phyloP scores from a whole-genome alignment of 2,888 invertebrate species.

The Melieria crassipennis region DNA sequence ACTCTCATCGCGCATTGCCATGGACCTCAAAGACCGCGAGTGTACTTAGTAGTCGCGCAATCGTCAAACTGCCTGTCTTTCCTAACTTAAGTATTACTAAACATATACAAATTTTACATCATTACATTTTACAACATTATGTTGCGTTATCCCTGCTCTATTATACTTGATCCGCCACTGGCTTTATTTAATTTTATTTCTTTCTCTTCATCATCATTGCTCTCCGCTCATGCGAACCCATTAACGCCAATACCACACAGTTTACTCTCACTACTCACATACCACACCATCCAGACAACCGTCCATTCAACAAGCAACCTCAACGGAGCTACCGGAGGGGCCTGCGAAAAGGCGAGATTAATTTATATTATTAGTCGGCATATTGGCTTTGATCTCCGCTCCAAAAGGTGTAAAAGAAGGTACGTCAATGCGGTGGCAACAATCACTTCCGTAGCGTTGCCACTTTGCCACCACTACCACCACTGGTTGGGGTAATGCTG shows the following conservation, averaged over 20 bases:
- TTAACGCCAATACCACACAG: neutral
- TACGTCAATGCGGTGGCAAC: slow-evolving; percentile 63
- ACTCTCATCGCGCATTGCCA: too few species aligned
- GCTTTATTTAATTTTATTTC: neutral
- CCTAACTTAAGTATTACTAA: too few species aligned
- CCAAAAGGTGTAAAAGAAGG: slow-evolving; percentile 62
- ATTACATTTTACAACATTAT: too few species aligned
- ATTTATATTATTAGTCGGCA: slow-evolving; percentile 65
- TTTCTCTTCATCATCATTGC: neutral
- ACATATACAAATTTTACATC: too few species aligned
- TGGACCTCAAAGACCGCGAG: too few species aligned
- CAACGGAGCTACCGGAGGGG: slow-evolving; percentile 12
- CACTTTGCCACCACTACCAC: slow-evolving; percentile 18
- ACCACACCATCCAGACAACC: neutral
- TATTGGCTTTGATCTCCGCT: slow-evolving; percentile 57
- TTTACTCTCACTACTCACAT: neutral
- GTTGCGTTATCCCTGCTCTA: too few species aligned
- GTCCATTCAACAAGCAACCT: neutral
- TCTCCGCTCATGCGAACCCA: neutral
- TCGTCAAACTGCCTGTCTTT: too few species aligned
- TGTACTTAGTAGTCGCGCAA: too few species aligned
- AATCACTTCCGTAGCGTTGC: slow-evolving; percentile 29
- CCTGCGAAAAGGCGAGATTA: slow-evolving; percentile 49
- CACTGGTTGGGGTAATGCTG: neutral
- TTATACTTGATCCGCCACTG: too few species aligned